Conservation (phyloP, 2,113 vertebrate species). For the Thinocorus orbignyianus region DNA sequence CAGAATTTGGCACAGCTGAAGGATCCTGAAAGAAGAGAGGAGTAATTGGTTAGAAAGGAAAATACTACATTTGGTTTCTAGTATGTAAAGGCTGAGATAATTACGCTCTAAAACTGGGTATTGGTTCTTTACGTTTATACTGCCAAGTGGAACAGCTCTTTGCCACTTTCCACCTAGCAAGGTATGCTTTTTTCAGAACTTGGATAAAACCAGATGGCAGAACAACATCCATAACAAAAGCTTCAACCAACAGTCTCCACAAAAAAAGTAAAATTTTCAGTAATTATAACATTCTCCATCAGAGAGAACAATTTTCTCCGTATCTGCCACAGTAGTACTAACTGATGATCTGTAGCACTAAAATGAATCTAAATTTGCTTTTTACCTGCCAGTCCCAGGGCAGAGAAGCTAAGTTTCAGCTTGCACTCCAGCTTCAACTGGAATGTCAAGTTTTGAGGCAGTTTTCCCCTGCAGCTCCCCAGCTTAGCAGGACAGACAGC, state of each 20-base stretch:
- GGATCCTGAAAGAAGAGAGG: slow-evolving; percentile 82
- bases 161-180: neutral
- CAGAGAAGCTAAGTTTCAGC: neutral
- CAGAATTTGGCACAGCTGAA: slow-evolving; percentile 84
- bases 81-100: neutral
- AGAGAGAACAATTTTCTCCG: neutral
- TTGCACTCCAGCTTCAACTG: neutral
- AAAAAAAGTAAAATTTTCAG: neutral
- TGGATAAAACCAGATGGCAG: neutral
- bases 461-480: neutral
- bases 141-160: neutral
- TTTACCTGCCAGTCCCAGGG: neutral
- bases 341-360: neutral
- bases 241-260: neutral
- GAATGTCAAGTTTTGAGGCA: neutral
- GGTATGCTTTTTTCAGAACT: neutral
- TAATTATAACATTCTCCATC: neutral
- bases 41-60: slow-evolving; percentile 24
- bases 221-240: neutral
- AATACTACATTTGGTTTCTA: neutral
- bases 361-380: neutral
- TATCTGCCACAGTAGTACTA: neutral
- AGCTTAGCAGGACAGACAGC: neutral
- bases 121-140: neutral
- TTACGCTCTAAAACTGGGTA: neutral